Base-by-base conservation (phyloP, 2,797 vertebrate species). In the Spheniscus humboldti region DNA sequence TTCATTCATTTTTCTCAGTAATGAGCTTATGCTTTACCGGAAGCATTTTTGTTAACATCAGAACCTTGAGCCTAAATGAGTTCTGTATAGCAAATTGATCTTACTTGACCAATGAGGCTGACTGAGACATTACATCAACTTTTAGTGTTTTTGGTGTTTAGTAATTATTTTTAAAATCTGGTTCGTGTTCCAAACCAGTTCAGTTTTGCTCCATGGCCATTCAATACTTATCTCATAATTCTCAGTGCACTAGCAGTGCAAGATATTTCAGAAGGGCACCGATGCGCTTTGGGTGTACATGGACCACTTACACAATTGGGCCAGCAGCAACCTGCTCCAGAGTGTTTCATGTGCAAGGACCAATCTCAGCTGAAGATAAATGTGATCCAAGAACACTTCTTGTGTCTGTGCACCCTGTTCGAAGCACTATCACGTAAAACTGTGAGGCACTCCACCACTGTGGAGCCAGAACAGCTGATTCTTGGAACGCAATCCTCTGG, bases 361-460 rank as follows among this genome's bases (percentile, higher is more conserved):
- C 43, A 68, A 56, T 31, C 50, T 69, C 63, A 55, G 18, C 25
- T 93, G 72, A 63, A 83, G 81, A 47, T 10, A 33, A 57, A 18
- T 3, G 9, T 33, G 55, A 73, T 52, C n/a, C 30, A 77, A 66
- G 55, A 73, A 55, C 17, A 53, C 11, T 60, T 50, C 24, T 12
- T 13, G 2, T 73, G 60, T 48, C 60, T 57, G 24, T 7, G 1
- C 33, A 59, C 33, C 23, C 31, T 57, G 13, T 71, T 28, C 67
- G 48, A 74, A 66, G 75, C 24, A n/a, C 2, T 60, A 4, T 39
- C 22, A 3, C 3, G 13, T 28, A 22, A 64, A 82, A 47, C 48
- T n/a, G 28, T 0, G 0, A 59, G 37, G n/a, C 0, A 1, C 8
- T 64, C 57, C 13, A 9, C 23, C 23, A 33, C 47, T 27, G 13